A percentile compares a stretch with the other conserved stretches of the same genome.
These are phyloP conservation scores for Dallia pectoralis DNA, from an alignment of 2,797 vertebrate species.

Conservation along the genomic window DNA sequence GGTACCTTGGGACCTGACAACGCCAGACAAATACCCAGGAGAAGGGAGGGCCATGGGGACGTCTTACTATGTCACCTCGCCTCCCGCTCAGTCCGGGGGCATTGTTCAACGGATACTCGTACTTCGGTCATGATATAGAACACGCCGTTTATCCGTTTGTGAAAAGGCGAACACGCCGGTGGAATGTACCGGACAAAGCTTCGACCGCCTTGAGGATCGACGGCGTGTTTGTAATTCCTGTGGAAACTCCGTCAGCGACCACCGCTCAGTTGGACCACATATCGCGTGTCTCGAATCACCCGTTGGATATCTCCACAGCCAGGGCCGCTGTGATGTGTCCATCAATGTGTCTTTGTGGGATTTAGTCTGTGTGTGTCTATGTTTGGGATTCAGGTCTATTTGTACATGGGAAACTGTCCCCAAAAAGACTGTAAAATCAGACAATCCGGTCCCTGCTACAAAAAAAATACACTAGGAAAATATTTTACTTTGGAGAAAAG, in stretches of 20 bases:
- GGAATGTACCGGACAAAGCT: neutral
- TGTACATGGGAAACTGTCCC: too few species aligned
- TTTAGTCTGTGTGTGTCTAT: constrained; percentile 4
- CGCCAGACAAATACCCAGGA: neutral
- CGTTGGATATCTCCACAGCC: neutral
- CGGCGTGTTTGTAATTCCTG: neutral
- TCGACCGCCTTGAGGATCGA: neutral
- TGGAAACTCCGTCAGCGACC: neutral
- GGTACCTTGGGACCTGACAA: constrained; percentile 7
- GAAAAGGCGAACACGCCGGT: neutral
- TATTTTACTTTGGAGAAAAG: too few species aligned
- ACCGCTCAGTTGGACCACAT: neutral
- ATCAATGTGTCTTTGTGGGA: neutral
- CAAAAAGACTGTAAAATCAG: too few species aligned
- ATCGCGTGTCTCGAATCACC: too few species aligned
- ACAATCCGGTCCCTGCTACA: too few species aligned
- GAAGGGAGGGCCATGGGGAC: neutral
- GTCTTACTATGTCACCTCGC: neutral
- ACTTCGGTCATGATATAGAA: too few species aligned
- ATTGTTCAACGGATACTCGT: neutral
- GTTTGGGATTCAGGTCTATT: neutral
- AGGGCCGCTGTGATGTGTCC: neutral
- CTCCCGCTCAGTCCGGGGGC: neutral
- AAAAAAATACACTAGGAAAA: too few species aligned
- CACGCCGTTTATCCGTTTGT: neutral